A percentile compares a stretch with the other conserved stretches of the same genome.
Conservation (phyloP, 2,797 vertebrate species). For the Cyprinodon diabolis region DNA sequence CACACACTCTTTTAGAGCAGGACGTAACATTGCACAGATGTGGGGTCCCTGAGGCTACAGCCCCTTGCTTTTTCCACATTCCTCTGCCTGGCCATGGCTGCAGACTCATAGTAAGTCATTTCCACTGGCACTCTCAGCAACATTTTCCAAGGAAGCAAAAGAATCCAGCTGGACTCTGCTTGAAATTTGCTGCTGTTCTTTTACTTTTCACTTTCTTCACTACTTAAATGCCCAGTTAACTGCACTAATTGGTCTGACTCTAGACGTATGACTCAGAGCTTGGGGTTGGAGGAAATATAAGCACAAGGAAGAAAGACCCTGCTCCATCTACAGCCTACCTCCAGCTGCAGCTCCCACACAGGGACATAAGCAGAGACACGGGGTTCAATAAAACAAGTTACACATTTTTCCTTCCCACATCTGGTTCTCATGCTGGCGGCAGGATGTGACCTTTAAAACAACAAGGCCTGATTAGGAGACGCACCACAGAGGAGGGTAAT, state of each 20-base stretch:
- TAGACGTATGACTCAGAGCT: slow-evolving; percentile 54
- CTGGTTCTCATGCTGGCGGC: slow-evolving; percentile 75
- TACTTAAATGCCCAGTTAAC: slow-evolving; percentile 62
- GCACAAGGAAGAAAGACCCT: slow-evolving; percentile 32
- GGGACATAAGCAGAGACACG: slow-evolving; percentile 40
- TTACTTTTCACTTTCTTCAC: slow-evolving; percentile 48
- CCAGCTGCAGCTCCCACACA: slow-evolving; percentile 39
- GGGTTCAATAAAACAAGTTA: slow-evolving; percentile 52
- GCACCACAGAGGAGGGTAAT: slow-evolving; percentile 35
- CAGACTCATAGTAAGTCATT: slow-evolving; percentile 58
- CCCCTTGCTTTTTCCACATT: slow-evolving; percentile 64
- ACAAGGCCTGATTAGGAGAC: slow-evolving; percentile 50
- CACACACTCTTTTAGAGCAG: slow-evolving; percentile 36
- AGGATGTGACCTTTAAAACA: slow-evolving; percentile 74
- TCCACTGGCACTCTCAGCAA: slow-evolving; percentile 46
- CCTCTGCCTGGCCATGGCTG: slow-evolving; percentile 55
- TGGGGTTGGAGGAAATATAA: slow-evolving; percentile 14
- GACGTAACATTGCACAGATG: slow-evolving; percentile 70
- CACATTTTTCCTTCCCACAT: slow-evolving; percentile 67
- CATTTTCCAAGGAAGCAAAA: slow-evolving; percentile 50
- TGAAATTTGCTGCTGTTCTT: slow-evolving; percentile 48
- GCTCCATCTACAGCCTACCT: slow-evolving; percentile 21
- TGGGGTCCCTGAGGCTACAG: slow-evolving; percentile 46
- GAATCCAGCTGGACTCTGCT: slow-evolving; percentile 56
- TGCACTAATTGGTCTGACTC: slow-evolving; percentile 60